phyloP scores from a whole-genome alignment of 92 coral and sea anemone genomes.

The Siderastrea radians region DNA sequence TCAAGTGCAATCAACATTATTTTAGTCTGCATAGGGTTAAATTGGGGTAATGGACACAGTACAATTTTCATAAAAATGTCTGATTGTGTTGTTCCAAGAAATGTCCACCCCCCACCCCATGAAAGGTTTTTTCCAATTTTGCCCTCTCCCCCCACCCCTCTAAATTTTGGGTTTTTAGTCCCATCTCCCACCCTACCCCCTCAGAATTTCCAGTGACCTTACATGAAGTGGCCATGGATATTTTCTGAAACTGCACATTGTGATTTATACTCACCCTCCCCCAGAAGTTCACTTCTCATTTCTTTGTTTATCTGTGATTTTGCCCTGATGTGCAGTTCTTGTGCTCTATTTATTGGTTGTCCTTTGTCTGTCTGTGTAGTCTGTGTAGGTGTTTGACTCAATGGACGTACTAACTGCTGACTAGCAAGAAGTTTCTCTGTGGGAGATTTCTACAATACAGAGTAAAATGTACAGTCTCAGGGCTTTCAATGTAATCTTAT shows the following conservation, averaged over 20 bases:
- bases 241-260: not conserved
- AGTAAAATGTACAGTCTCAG: too few species aligned
- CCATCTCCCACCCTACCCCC: too few species aligned
- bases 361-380: constrained; percentile 45
- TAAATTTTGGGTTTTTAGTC: too few species aligned
- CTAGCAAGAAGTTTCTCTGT: constrained; percentile 85
- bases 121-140: too few species aligned
- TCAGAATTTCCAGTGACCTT: too few species aligned
- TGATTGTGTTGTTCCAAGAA: too few species aligned
- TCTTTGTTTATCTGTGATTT: constrained; percentile 92
- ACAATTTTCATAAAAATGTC: too few species aligned
- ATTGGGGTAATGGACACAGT: too few species aligned
- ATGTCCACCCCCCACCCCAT: too few species aligned
- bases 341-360: constrained; percentile 52
- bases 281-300: constrained; percentile 90
- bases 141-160: too few species aligned
- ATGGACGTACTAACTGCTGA: constrained; percentile 79
- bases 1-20: too few species aligned
- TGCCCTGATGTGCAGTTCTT: constrained; percentile 86
- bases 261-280: constrained; percentile 64
- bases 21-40: too few species aligned
- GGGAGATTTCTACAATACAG: constrained; percentile 72
- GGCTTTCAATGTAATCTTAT: not conserved
- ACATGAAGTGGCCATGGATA: not conserved
- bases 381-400: constrained; percentile 38